phyloP scores from a whole-genome alignment of 92 coral and sea anemone genomes.

The Palythoa caribaeorum region DNA sequence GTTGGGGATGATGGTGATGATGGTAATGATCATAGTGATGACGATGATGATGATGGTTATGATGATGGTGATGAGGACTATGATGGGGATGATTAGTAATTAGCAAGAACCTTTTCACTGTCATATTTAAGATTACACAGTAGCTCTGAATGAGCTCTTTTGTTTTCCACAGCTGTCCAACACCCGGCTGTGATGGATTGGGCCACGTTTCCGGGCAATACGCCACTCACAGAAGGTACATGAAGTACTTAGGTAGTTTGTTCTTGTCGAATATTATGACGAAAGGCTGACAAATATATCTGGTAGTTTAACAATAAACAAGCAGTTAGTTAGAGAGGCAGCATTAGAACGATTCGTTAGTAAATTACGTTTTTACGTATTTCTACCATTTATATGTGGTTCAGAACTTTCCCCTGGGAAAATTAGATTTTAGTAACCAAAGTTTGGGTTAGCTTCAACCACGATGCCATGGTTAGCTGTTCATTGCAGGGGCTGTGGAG shows the following conservation, averaged over 20 bases:
- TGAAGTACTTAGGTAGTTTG: background rate
- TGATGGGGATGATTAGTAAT: background rate
- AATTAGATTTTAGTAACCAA: too few relatives aligned
- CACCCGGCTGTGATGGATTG: constrained; percentile 97
- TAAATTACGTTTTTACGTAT: too few relatives aligned
- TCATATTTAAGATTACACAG: background rate
- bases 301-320: background rate
- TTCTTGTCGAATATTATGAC: background rate
- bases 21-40: background rate
- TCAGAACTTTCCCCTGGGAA: too few relatives aligned
- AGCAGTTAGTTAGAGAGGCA: background rate
- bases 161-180: constrained; percentile 80
- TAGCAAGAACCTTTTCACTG: background rate
- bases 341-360: too few relatives aligned
- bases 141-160: background rate
- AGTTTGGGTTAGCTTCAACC: too few relatives aligned
- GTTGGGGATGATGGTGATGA: background rate
- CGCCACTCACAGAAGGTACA: constrained; percentile 96
- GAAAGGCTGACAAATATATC: background rate
- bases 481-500: too few relatives aligned
- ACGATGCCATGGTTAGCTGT: too few relatives aligned
- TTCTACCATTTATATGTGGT: too few relatives aligned
- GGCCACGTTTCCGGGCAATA: constrained; percentile 98
- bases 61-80: background rate
- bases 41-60: background rate